Conservation (phyloP, 2,888 invertebrate genomes). For the Archips xylosteana region DNA sequence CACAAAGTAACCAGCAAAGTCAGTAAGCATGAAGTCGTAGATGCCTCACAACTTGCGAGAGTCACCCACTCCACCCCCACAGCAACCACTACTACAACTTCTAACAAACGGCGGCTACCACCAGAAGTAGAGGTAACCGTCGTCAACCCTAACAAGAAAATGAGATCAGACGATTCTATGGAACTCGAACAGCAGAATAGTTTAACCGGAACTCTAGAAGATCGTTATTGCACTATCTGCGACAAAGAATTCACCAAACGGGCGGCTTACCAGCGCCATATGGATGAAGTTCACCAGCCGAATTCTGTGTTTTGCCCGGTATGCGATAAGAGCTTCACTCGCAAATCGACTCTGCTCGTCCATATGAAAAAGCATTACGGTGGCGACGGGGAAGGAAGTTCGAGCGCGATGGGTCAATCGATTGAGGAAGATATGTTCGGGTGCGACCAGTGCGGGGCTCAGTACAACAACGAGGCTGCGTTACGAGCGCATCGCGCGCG, state of each 20-base stretch:
- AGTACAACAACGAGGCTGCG: conserved; percentile 85
- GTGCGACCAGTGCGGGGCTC: conserved; percentile 87
- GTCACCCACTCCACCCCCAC: conserved; percentile 61
- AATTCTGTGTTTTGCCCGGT: conserved; percentile 86
- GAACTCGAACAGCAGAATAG: conserved; percentile 76
- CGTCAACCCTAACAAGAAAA: conserved; percentile 80
- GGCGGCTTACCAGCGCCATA: conserved; percentile 86
- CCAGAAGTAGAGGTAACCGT: conserved; percentile 83
- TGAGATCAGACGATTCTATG: conserved; percentile 78
- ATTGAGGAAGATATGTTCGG: conserved; percentile 72
- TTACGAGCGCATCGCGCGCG: conserved; percentile 85
- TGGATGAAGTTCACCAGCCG: conserved; percentile 84
- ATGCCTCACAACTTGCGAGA: conserved; percentile 64
- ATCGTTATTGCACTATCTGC: conserved; percentile 85
- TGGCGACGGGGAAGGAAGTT: conserved; percentile 67
- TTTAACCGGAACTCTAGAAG: conserved; percentile 73
- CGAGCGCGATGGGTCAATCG: conserved; percentile 55
- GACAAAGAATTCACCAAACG: conserved; percentile 87
- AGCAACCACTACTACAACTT: conserved; percentile 53
- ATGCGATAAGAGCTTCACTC: conserved; percentile 87
- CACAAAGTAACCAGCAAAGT: conserved; percentile 82
- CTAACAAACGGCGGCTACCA: conserved; percentile 74
- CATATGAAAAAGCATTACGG: conserved; percentile 87
- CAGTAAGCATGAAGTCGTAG: conserved; percentile 80
- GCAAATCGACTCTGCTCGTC: conserved; percentile 86